phyloP scores from a whole-genome alignment of 2,113 vertebrate genomes.

The Sturnus vulgaris region DNA sequence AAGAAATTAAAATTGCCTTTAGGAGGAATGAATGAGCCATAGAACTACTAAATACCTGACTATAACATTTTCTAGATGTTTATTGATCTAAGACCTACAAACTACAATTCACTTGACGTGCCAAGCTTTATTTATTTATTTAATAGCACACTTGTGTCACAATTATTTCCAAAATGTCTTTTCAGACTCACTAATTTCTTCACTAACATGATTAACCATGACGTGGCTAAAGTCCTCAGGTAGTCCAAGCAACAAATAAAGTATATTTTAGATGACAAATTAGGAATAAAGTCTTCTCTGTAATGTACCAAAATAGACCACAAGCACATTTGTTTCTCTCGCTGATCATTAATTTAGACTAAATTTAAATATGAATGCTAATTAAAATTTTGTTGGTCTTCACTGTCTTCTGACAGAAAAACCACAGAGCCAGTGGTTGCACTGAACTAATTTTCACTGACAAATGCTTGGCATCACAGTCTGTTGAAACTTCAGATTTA shows the following conservation, averaged over 20 bases:
- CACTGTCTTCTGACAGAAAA: constrained; percentile 23
- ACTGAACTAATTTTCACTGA: constrained; percentile 61
- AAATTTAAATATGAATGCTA: constrained; percentile 35
- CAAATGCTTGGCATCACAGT: constrained; percentile 50
- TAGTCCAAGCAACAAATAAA: not conserved
- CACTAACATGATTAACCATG: not conserved
- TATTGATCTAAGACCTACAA: not conserved
- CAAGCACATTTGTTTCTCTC: constrained; percentile 28
- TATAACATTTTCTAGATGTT: not conserved
- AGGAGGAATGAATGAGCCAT: not conserved
- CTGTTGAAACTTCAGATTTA: constrained; percentile 60
- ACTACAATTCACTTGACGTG: not conserved
- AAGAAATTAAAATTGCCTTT: not conserved
- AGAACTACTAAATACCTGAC: not conserved
- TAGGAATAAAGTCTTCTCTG: not conserved
- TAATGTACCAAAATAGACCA: not conserved
- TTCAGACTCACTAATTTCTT: not conserved
- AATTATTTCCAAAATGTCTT: not conserved
- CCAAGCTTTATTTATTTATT: not conserved
- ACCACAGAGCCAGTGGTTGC: not conserved
- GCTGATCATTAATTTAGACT: constrained; percentile 42
- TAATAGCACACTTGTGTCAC: not conserved
- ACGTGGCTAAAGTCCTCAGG: not conserved
- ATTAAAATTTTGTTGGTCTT: constrained; percentile 57
- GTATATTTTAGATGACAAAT: not conserved